A percentile compares a stretch with the other conserved stretches of the same genome.
These are phyloP conservation scores for Tenebrio molitor DNA, from an alignment of 1,140 invertebrate species.

Conservation along the genomic window DNA sequence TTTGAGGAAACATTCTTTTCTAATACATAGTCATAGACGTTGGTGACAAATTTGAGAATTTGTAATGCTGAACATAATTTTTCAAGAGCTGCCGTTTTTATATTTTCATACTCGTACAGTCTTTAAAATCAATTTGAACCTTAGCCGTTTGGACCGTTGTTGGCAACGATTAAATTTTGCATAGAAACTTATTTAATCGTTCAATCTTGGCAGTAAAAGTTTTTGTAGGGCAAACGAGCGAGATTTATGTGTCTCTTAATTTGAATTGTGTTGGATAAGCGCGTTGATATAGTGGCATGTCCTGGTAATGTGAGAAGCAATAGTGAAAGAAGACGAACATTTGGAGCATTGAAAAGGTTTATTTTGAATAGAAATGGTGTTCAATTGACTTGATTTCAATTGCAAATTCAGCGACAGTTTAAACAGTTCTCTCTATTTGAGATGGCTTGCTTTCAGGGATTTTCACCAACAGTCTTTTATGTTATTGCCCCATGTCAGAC, in stretches of 20 bases:
- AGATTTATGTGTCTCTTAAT: constrained; percentile 2
- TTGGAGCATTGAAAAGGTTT: constrained; percentile 45
- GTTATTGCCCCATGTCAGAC: constrained; percentile 26
- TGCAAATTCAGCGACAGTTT: constrained; percentile 51
- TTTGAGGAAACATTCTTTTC: too few species aligned
- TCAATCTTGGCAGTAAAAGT: background rate
- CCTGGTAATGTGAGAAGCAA: constrained; percentile 31
- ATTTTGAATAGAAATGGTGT: constrained; percentile 54
- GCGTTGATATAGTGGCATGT: constrained; percentile 17
- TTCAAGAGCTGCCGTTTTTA: too few species aligned
- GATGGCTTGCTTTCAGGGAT: constrained; percentile 40
- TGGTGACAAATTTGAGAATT: too few species aligned
- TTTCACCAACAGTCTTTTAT: constrained; percentile 44
- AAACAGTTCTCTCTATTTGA: constrained; percentile 50
- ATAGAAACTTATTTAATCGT: too few species aligned
- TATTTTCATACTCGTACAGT: too few species aligned
- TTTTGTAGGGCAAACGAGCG: background rate
- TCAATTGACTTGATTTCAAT: constrained; percentile 54
- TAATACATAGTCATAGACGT: too few species aligned
- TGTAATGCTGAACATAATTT: too few species aligned
- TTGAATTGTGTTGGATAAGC: constrained; percentile 13
- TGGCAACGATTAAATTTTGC: too few species aligned
- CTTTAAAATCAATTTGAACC: too few species aligned
- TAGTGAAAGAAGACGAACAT: constrained; percentile 36
- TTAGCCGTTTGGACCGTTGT: too few species aligned